phyloP scores from a whole-genome alignment of 2,113 vertebrate genomes.

The Pimephales promelas region DNA sequence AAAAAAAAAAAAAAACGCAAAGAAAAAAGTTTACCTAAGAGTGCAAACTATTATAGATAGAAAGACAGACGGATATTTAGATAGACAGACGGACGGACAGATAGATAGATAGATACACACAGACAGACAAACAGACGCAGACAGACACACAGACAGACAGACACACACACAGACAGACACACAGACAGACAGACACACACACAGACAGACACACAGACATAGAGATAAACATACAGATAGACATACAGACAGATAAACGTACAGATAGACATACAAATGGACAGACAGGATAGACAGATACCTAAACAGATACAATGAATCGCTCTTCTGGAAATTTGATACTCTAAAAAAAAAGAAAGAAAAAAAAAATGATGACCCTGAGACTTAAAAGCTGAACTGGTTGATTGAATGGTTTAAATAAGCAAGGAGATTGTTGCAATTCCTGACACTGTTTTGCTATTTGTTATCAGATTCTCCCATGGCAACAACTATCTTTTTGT shows the following conservation, averaged over 20 bases:
- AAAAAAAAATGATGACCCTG: constrained; percentile 67
- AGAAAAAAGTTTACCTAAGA: not conserved
- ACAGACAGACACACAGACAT: too few relatives aligned
- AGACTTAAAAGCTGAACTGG: constrained; percentile 69
- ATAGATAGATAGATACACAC: not conserved
- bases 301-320: too few relatives aligned
- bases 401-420: constrained; percentile 65
- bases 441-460: constrained; percentile 50
- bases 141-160: too few relatives aligned
- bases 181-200: too few relatives aligned
- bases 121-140: not conserved
- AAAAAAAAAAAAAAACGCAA: too few relatives aligned
- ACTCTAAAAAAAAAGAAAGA: constrained; percentile 12
- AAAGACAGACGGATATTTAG: not conserved
- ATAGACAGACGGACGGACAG: fast-evolving
- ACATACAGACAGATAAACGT: fast-evolving
- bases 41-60: not conserved
- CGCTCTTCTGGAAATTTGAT: not conserved
- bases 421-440: constrained; percentile 66
- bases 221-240: too few relatives aligned
- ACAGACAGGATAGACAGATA: too few relatives aligned
- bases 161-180: fast-evolving
- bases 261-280: too few relatives aligned
- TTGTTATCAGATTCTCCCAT: constrained; percentile 61
- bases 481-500: constrained; percentile 58